These are phyloP conservation scores for Drosophila anomelani DNA, from an alignment of 2,888 invertebrate genomes.

Conservation along the genomic window DNA sequence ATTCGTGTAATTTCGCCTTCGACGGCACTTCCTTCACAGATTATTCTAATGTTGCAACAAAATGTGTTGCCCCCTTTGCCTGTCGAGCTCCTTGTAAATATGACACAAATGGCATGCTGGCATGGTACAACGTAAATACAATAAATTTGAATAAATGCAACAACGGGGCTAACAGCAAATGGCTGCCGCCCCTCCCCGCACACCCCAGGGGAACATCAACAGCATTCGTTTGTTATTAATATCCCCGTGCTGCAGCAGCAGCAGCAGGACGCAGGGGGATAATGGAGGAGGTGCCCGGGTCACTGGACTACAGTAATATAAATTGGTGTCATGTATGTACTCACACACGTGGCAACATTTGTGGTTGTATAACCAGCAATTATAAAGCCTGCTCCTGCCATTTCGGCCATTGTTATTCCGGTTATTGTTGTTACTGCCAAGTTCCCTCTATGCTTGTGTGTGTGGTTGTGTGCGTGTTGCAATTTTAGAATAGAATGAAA, in stretches of 20 bases:
- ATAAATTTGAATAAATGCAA: constrained; percentile 55
- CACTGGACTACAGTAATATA: constrained; percentile 41
- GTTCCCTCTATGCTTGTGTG: neutral
- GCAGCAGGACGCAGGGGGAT: constrained; percentile 4
- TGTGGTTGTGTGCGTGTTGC: constrained; percentile 12
- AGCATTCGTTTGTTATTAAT: constrained; percentile 50
- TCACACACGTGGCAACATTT: constrained; percentile 45
- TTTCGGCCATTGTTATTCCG: constrained; percentile 39
- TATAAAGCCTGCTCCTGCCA: constrained; percentile 51
- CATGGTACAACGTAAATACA: constrained; percentile 31
- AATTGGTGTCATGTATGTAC: constrained; percentile 48
- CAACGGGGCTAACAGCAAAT: constrained; percentile 33
- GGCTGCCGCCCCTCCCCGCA: constrained; percentile 1
- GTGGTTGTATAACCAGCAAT: constrained; percentile 70
- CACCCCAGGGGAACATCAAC: constrained; percentile 45
- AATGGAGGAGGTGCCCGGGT: constrained; percentile 8
- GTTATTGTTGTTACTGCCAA: constrained; percentile 33
- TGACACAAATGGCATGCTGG: constrained; percentile 52
- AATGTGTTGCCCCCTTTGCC: constrained; percentile 10
- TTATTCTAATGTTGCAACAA: constrained; percentile 38
- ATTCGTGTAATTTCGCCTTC: constrained; percentile 41
- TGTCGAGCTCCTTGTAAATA: constrained; percentile 45
- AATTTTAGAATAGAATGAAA: constrained; percentile 47
- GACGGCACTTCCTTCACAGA: constrained; percentile 18
- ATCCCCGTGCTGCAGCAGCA: constrained; percentile 8